phyloP scores from a whole-genome alignment of 2,113 vertebrate species.

The Nansenia antarctica region DNA sequence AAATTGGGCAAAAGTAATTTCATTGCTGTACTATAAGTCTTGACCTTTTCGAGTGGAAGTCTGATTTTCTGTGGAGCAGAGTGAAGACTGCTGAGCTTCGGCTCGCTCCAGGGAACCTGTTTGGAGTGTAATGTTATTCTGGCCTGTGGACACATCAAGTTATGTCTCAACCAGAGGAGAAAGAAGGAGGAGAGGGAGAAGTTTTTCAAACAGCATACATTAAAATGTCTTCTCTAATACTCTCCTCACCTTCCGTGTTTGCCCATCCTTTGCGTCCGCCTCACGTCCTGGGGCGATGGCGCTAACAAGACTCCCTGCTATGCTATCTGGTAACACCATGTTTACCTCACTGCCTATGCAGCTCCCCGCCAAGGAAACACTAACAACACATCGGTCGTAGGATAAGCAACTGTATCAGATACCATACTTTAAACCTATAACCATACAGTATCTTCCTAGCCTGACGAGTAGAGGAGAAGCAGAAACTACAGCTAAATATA shows the following conservation, averaged over 20 bases:
- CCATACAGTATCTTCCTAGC: not conserved
- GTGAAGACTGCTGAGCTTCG: conserved; percentile 44
- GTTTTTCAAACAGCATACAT: conserved; percentile 25
- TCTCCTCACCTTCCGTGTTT: conserved; percentile 32
- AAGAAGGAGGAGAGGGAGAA: not conserved
- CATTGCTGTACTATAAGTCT: conserved; percentile 21
- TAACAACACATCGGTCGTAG: not conserved
- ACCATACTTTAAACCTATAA: not conserved
- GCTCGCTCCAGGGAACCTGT: conserved; percentile 13
- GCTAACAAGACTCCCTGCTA: conserved; percentile 20
- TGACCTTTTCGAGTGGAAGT: conserved; percentile 15
- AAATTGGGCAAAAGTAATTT: conserved; percentile 18
- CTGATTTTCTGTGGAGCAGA: conserved; percentile 33
- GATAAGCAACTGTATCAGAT: not conserved
- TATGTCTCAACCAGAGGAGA: conserved; percentile 12
- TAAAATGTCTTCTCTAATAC: conserved; percentile 20
- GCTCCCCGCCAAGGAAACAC: not conserved
- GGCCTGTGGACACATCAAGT: conserved; percentile 24
- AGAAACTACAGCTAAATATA: not conserved
- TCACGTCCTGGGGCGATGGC: conserved; percentile 7
- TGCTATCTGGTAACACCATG: conserved; percentile 3
- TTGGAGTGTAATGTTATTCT: conserved; percentile 20
- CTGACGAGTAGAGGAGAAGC: too few relatives aligned
- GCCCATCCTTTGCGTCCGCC: not conserved
- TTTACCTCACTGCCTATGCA: not conserved